phyloP scores from a whole-genome alignment of 2,888 invertebrate species.

The Automeris io region DNA sequence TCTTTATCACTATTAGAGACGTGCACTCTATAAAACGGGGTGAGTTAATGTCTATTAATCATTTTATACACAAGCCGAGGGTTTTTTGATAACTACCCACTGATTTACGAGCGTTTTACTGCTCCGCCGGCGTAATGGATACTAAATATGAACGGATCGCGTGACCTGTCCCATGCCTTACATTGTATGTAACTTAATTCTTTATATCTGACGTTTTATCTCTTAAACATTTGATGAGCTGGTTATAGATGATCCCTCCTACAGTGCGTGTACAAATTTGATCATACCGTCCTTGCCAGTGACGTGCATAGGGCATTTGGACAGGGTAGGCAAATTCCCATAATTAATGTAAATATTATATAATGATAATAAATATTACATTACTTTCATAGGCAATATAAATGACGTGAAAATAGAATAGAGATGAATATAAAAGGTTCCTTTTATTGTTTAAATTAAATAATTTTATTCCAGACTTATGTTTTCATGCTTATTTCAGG shows the following conservation, averaged over 20 bases:
- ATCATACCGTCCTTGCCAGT: no score
- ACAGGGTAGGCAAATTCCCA: no score
- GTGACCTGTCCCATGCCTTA: slow-evolving; percentile 2
- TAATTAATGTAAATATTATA: no score
- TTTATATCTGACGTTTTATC: not conserved
- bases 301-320: no score
- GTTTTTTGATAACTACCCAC: slow-evolving; percentile 29
- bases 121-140: slow-evolving; percentile 18
- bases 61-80: slow-evolving; percentile 19
- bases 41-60: slow-evolving; percentile 26
- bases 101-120: slow-evolving; percentile 33
- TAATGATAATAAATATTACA: no score
- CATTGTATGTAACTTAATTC: slow-evolving; percentile 3
- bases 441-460: no score
- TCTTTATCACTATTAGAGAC: slow-evolving; percentile 3
- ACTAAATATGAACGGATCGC: slow-evolving; percentile 15
- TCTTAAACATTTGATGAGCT: slow-evolving; percentile 2
- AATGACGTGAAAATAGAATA: no score
- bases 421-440: no score
- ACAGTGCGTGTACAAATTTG: no score
- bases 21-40: slow-evolving; percentile 7
- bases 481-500: no score
- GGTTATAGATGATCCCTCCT: not conserved
- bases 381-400: no score
- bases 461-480: no score